phyloP scores from a whole-genome alignment of 2,797 vertebrate species.

The Remorina albescens region DNA sequence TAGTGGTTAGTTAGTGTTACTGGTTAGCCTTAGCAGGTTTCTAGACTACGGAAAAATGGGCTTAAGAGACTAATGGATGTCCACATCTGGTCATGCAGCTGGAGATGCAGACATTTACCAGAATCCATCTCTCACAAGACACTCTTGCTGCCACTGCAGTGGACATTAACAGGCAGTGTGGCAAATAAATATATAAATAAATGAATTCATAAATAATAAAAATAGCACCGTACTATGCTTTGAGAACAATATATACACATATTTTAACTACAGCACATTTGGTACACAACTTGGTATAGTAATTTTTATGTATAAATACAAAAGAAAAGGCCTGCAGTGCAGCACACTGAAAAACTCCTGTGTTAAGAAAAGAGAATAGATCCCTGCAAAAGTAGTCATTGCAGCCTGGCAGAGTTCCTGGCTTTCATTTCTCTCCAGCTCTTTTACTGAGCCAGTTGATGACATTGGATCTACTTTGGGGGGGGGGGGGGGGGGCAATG shows the following conservation, averaged over 20 bases:
- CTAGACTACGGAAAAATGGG: too few relatives aligned
- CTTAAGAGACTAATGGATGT: not conserved
- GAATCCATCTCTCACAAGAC: not conserved
- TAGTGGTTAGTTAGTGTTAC: too few relatives aligned
- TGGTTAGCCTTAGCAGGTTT: too few relatives aligned
- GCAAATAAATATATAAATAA: too few relatives aligned
- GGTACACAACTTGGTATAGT: not conserved
- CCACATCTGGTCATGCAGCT: not conserved
- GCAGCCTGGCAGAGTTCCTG: slow-evolving; percentile 28
- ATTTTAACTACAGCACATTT: not conserved
- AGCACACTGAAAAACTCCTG: too few relatives aligned
- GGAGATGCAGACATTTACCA: not conserved
- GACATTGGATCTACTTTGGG: slow-evolving; percentile 84
- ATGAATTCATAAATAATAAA: too few relatives aligned
- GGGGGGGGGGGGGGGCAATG: slow-evolving; percentile 52
- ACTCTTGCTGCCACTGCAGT: not conserved
- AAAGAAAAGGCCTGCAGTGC: too few relatives aligned
- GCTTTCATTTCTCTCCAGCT: slow-evolving; percentile 4
- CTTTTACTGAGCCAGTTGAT: slow-evolving; percentile 22
- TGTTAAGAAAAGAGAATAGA: slow-evolving; percentile 44
- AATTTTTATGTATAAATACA: not conserved
- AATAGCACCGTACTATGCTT: not conserved
- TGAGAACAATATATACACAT: too few relatives aligned
- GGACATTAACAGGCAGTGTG: not conserved
- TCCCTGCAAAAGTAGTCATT: too few relatives aligned